Evolutionary conservation across 2,797 vertebrate species (phyloP).

Genomic region (Trachops cirrhosus): DNA sequence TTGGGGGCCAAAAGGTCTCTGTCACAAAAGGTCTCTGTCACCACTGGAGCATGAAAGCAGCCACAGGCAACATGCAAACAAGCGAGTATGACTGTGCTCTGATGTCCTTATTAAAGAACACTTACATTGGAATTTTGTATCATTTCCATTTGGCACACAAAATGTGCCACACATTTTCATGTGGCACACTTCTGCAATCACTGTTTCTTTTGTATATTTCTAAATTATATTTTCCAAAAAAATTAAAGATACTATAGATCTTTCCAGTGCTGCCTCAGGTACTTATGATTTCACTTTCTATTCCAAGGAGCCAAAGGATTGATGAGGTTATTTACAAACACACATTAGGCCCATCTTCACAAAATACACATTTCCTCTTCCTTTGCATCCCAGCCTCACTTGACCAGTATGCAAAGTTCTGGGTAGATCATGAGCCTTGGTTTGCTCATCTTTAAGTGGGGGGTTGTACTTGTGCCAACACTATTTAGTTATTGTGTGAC

Average conservation of each 20-base stretch:
- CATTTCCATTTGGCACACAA: background rate
- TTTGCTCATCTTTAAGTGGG: background rate
- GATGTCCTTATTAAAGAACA: background rate
- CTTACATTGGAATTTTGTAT: background rate
- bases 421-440: background rate
- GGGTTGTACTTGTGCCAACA: background rate
- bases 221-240: background rate
- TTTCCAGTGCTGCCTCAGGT: background rate
- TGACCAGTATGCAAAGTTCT: background rate
- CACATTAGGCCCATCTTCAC: background rate
- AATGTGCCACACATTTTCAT: no score
- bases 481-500: background rate
- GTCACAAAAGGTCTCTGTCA: background rate
- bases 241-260: background rate
- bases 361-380: background rate
- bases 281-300: background rate
- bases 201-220: background rate
- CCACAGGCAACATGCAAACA: background rate
- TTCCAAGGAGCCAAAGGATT: background rate
- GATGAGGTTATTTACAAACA: background rate
- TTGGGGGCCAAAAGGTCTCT: background rate
- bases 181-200: background rate
- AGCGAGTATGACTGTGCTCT: rapidly evolving
- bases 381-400: background rate
- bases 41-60: background rate